phyloP scores from a whole-genome alignment of 30 jellyfish, hydroid and myxozoan species.

The Clytia hemisphaerica region DNA sequence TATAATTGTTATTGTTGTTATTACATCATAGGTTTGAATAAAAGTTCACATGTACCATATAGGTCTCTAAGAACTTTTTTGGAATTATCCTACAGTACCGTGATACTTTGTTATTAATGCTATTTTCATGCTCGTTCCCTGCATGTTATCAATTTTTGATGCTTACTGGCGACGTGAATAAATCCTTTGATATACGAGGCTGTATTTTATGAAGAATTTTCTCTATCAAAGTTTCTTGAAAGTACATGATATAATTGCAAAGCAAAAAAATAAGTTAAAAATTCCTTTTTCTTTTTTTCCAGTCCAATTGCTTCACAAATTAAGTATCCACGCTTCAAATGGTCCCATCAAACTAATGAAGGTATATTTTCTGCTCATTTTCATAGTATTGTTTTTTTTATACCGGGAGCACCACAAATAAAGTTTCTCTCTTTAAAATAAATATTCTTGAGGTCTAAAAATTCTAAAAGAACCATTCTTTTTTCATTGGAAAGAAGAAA shows the following conservation, averaged over 20 bases:
- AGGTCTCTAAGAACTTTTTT: neutral
- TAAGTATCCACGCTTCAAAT: constrained; percentile 80
- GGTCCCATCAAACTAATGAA: constrained; percentile 73
- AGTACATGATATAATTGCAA: too few species aligned
- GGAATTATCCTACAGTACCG: neutral
- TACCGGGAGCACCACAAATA: too few species aligned
- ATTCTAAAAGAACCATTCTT: neutral
- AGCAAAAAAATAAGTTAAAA: neutral
- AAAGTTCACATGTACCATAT: too few species aligned
- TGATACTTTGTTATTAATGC: neutral
- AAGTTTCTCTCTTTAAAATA: too few species aligned
- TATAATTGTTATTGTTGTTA: neutral
- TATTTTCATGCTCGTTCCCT: neutral
- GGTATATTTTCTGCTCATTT: constrained; percentile 11
- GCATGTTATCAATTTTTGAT: neutral
- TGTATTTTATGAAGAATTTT: too few species aligned
- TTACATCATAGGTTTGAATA: too few species aligned
- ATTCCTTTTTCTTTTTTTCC: neutral
- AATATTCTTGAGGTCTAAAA: neutral
- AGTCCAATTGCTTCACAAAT: constrained; percentile 88
- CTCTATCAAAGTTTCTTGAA: too few species aligned
- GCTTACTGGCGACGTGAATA: neutral
- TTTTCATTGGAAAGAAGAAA: too few species aligned
- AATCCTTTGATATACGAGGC: too few species aligned
- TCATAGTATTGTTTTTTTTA: too few species aligned